Base-by-base conservation (phyloP, 2,113 vertebrate genomes). In the Rhinichthys klamathensis region DNA sequence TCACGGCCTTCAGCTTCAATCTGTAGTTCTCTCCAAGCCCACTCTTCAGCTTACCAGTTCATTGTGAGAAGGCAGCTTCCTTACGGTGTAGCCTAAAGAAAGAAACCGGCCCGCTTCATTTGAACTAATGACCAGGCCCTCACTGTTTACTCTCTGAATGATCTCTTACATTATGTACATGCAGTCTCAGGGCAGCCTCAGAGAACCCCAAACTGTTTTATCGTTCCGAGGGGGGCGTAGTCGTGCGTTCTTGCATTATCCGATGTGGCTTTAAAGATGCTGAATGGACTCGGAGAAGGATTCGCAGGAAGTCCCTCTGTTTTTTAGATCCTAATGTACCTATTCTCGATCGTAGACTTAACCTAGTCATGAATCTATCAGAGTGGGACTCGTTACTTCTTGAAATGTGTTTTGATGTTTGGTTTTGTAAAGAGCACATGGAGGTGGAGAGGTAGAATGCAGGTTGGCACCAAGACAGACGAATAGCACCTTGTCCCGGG, bases 1-100 rank as follows among this genome's bases (percentile, higher is more conserved):
- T 90, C 89, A 86, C 8, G 87, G 88, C 91, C 91, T 90, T 90
- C 85, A 41, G 16, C 80, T 73, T 61, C 27, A 56, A 61, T 13
- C 46, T 46, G 41, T 81, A 73, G 12, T 56, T 69, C 51, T 75
- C 72, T 85, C 25, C 56, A 69, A 69, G 46, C 74, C 80, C 46
- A 79, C 30, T 73, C 74, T 75, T 56, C 81, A 32, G 25, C 18
- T 41, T 18, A 15, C 30, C 58, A n/a, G 13, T 78, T 44, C 65
- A 79, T 69, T 83, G 46, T 73, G 74, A 72, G 80, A 65, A 88
- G 87, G 87, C 87, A 86, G 75, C 84, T 83, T 86, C 84, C 80
- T 88, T 46, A 56, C 54, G 9, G 63, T 32, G 80, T 56, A 84
- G 83, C 83, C 78, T 85, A 35, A 38, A 72, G 15, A 65, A 78